Evolutionary conservation across 2,888 invertebrate genomes (phyloP), one percentile per base, ranked within the genome.

Genomic region (Dasysyrphus albostriatus): DNA sequence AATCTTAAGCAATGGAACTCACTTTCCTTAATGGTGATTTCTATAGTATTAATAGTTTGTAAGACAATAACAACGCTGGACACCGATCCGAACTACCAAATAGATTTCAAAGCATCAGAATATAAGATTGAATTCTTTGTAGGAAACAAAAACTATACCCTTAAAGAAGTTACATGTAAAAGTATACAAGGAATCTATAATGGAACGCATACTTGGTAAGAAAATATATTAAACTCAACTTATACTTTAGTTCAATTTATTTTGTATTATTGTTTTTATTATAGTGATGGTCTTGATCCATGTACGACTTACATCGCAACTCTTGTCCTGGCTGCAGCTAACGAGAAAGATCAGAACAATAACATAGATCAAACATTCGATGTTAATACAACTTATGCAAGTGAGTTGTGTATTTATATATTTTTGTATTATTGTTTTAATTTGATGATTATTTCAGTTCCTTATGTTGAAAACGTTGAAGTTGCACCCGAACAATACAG

Each of bases 211-310:
- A 83, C 89, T 0, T 91, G 92, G 91, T 91, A 90, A 77, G 2
- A 91, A 8, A 90, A 75, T 5, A 32, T n/a, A n/a, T n/a, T n/a
- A n/a, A n/a, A n/a, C n/a, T n/a, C n/a, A n/a, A n/a, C n/a, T n/a
- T n/a, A n/a, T n/a, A n/a, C n/a, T n/a, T n/a, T n/a, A n/a, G n/a
- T n/a, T n/a, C n/a, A n/a, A n/a, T n/a, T n/a, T n/a, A n/a, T n/a
- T n/a, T n/a, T n/a, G n/a, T n/a, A n/a, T n/a, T n/a, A n/a, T n/a
- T n/a, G n/a, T n/a, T n/a, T n/a, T n/a, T n/a, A n/a, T n/a, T n/a
- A 0, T 32, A 92, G 92, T 83, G 89, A 90, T 78, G 85, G 88
- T 6, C 88, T 92, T n/a, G 89, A 90, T 29, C 91, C 92, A 4
- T 92, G 92, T 69, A 90, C 91, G 3, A 70, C 72, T 3, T 92